A percentile compares a stretch with the other conserved stretches of the same genome.
phyloP scores from a whole-genome alignment of 1,140 invertebrate genomes.

The Trachymyrmex cornetzi region DNA sequence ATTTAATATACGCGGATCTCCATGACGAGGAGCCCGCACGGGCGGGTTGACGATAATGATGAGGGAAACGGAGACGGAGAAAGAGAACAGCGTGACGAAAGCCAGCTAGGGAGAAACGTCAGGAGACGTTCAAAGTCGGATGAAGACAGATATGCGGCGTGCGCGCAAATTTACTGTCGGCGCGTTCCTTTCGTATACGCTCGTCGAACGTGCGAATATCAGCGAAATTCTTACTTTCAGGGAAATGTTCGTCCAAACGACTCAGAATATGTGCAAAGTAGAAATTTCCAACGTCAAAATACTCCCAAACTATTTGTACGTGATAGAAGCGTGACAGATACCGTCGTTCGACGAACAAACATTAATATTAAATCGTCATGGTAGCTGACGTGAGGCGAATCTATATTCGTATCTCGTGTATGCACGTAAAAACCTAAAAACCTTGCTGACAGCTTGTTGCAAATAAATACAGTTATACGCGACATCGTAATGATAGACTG shows the following conservation, averaged over 20 bases:
- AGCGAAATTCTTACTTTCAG: constrained; percentile 19
- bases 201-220: constrained; percentile 37
- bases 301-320: constrained; percentile 7
- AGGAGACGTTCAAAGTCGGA: constrained; percentile 42
- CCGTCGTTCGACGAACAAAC: not conserved
- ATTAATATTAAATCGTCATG: constrained; percentile 5
- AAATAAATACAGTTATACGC: not conserved
- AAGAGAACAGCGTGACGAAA: constrained; percentile 60
- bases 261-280: not conserved
- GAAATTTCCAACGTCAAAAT: not conserved
- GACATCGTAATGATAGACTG: constrained; percentile 4
- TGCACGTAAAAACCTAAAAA: not conserved
- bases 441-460: not conserved
- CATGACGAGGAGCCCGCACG: constrained; percentile 62
- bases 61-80: constrained; percentile 66
- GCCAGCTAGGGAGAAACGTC: constrained; percentile 33
- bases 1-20: constrained; percentile 79
- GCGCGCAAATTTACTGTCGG: constrained; percentile 65
- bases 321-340: constrained; percentile 1
- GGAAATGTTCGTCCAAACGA: not conserved
- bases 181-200: constrained; percentile 6
- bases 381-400: not conserved
- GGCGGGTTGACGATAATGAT: constrained; percentile 76
- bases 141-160: constrained; percentile 64
- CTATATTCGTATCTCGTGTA: not conserved